Percentiles rank a stretch among this genome's conserved stretches.
These are phyloP conservation scores for Apostichopus japonicus DNA, from an alignment of 35 echinoderm and acorn worm species.

Conservation along the genomic window DNA sequence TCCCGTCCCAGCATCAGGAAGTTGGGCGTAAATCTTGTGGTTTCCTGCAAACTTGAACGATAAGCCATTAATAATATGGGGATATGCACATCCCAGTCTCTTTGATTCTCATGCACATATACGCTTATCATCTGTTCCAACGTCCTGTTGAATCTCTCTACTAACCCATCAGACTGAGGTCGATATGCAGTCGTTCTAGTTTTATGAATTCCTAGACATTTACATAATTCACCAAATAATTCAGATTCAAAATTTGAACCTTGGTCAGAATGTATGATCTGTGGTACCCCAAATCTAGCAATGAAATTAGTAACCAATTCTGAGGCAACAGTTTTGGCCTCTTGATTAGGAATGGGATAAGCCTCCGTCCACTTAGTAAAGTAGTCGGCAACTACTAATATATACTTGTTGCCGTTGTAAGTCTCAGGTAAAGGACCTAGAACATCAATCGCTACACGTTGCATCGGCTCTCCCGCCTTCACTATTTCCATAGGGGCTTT, in stretches of 20 bases:
- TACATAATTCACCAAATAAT: conserved; percentile 56
- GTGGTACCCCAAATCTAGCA: conserved; percentile 27
- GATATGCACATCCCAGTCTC: conserved; percentile 61
- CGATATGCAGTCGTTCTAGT: conserved; percentile 66
- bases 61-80: conserved; percentile 66
- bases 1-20: conserved; percentile 60
- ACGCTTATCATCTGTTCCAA: conserved; percentile 22
- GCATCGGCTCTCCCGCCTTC: conserved; percentile 25
- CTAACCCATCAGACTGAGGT: conserved; percentile 44
- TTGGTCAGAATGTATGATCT: conserved; percentile 64
- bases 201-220: conserved; percentile 45
- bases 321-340: conserved; percentile 49
- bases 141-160: conserved; percentile 59
- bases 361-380: conserved; percentile 56
- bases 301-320: conserved; percentile 42
- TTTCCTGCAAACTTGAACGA: conserved; percentile 56
- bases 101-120: conserved; percentile 57
- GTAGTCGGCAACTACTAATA: conserved; percentile 48
- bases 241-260: conserved; percentile 61
- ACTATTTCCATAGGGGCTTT: conserved; percentile 38
- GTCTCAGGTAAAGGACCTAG: conserved; percentile 56
- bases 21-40: too few species aligned
- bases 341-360: conserved; percentile 61
- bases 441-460: conserved; percentile 38
- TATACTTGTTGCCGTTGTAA: conserved; percentile 45